phyloP scores from a whole-genome alignment of 2,888 invertebrate species.

The Brenthis hecate region DNA sequence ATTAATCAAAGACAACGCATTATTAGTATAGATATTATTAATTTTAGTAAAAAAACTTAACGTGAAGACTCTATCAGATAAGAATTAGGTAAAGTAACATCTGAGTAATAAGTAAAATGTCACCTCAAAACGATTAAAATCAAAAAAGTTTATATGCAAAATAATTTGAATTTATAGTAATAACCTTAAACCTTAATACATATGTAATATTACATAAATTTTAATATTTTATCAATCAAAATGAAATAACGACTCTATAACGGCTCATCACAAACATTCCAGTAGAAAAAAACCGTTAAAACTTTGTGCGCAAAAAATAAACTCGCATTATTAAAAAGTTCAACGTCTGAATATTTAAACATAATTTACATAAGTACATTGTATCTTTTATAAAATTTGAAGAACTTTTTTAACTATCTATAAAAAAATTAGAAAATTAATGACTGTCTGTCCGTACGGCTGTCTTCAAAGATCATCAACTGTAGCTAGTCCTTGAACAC shows the following conservation, averaged over 20 bases:
- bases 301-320: slow-evolving; percentile 4
- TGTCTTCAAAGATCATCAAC: not conserved
- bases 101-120: too few species aligned
- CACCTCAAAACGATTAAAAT: too few species aligned
- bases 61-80: too few species aligned
- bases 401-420: not conserved
- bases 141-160: too few species aligned
- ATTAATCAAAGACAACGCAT: too few species aligned
- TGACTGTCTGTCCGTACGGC: slow-evolving; percentile 16
- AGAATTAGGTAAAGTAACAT: too few species aligned
- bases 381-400: not conserved
- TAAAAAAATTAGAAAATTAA: not conserved
- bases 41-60: too few species aligned
- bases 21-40: too few species aligned
- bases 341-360: slow-evolving; percentile 1
- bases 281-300: slow-evolving; percentile 1
- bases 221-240: too few species aligned
- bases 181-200: too few species aligned
- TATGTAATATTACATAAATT: too few species aligned
- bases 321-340: slow-evolving; percentile 9
- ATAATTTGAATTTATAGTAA: too few species aligned
- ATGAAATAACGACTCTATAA: slow-evolving; percentile 3
- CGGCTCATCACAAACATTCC: not conserved
- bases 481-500: not conserved
- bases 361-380: not conserved